Conservation (phyloP, 1,140 invertebrate genomes). For the Oryctes rhinoceros region DNA sequence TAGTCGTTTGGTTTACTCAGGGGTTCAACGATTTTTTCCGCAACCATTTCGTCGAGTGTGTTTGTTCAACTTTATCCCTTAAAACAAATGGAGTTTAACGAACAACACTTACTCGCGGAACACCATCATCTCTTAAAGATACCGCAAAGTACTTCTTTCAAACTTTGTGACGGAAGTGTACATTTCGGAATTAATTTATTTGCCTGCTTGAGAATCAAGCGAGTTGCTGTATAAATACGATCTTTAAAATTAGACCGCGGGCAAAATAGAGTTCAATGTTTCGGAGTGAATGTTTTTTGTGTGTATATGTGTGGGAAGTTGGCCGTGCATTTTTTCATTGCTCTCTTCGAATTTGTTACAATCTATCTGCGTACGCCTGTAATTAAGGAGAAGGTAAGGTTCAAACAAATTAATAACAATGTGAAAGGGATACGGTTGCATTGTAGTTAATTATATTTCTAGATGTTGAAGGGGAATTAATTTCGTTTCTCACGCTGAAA, state of each 20-base stretch:
- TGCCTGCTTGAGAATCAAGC: conserved; percentile 1
- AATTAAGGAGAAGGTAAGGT: background rate
- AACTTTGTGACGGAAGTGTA: background rate
- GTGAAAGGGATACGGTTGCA: conserved; percentile 1
- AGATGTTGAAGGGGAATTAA: background rate
- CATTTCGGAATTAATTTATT: conserved; percentile 17
- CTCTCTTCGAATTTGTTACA: background rate
- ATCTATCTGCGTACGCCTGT: background rate
- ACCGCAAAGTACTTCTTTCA: too few species aligned
- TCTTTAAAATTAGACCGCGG: background rate
- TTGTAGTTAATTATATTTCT: background rate
- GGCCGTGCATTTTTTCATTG: background rate
- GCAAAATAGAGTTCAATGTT: background rate
- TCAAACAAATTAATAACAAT: background rate
- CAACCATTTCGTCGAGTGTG: too few species aligned
- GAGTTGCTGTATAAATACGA: background rate
- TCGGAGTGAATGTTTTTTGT: background rate
- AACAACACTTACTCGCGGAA: too few species aligned
- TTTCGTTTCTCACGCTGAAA: background rate
- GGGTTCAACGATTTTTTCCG: too few species aligned
- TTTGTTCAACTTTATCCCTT: too few species aligned
- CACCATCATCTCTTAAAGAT: too few species aligned
- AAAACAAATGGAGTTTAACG: too few species aligned
- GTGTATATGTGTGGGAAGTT: background rate
- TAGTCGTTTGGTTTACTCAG: too few species aligned